Evolutionary conservation across 1,140 invertebrate species (phyloP).

Genomic region (Caerostris darwini): DNA sequence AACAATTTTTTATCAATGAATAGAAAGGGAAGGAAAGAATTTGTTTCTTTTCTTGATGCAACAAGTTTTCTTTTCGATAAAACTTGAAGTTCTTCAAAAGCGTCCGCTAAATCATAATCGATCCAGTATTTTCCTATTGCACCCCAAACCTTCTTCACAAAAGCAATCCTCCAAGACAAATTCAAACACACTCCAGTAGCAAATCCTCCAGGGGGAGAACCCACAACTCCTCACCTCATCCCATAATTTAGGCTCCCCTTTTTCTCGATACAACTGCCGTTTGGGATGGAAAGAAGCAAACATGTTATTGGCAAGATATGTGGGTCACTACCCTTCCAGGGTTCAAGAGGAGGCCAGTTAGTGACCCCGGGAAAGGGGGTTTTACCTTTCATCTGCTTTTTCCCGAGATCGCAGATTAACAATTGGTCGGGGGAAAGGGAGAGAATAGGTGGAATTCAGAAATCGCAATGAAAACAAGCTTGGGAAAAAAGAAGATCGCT

Average conservation of each 20-base stretch:
- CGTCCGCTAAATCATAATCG: too few relatives aligned
- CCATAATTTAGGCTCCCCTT: neutral
- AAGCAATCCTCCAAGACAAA: neutral
- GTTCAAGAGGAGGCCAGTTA: slow-evolving; percentile 18
- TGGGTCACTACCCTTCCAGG: neutral
- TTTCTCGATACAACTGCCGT: neutral
- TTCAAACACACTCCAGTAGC: neutral
- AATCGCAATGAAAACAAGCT: neutral
- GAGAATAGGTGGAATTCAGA: neutral
- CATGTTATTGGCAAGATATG: slow-evolving; percentile 15
- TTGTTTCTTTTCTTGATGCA: too few relatives aligned
- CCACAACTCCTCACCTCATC: neutral
- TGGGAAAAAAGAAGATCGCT: neutral
- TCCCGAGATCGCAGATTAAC: neutral
- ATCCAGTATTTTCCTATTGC: too few relatives aligned
- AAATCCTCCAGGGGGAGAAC: neutral
- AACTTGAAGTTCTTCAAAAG: too few relatives aligned
- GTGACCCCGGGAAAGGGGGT: neutral
- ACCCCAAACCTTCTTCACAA: too few relatives aligned
- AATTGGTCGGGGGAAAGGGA: neutral
- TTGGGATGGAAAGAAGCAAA: neutral
- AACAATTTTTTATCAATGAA: too few relatives aligned
- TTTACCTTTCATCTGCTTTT: slow-evolving; percentile 5
- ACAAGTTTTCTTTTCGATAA: too few relatives aligned
- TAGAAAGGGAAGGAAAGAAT: too few relatives aligned